Evolutionary conservation across 2,888 invertebrate genomes (phyloP).

Genomic region (Drosophila paramelanica): DNA sequence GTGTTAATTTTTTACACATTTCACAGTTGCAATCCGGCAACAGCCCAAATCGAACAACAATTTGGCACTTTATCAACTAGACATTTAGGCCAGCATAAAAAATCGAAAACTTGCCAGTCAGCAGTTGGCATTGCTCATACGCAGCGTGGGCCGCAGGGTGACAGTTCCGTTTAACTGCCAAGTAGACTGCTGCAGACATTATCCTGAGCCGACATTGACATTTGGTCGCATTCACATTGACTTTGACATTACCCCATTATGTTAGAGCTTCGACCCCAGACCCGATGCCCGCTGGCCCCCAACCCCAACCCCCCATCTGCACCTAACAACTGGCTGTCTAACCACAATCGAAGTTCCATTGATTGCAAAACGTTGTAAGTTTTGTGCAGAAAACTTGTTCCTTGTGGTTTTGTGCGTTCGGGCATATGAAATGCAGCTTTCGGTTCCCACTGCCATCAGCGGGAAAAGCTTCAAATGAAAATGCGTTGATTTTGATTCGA

Average conservation of each 20-base stretch:
- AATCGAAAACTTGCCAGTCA: conserved; percentile 12
- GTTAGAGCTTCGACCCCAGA: conserved; percentile 29
- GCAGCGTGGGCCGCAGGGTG: conserved; percentile 12
- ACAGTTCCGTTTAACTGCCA: conserved; percentile 4
- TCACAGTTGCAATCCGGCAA: not conserved
- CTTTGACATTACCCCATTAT: conserved; percentile 57
- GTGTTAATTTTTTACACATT: conserved; percentile 14
- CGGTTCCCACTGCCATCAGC: conserved; percentile 40
- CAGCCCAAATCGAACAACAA: conserved; percentile 8
- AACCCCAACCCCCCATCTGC: not conserved
- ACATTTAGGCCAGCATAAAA: not conserved
- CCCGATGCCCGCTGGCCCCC: not conserved
- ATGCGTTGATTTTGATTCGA: conserved; percentile 67
- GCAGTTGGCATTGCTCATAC: conserved; percentile 31
- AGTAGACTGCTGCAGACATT: conserved; percentile 37
- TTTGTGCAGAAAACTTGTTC: conserved; percentile 55
- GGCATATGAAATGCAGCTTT: conserved; percentile 72
- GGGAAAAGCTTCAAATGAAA: conserved; percentile 35
- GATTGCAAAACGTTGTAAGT: conserved; percentile 74
- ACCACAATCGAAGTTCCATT: conserved; percentile 56
- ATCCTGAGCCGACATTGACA: conserved; percentile 72
- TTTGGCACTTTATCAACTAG: conserved; percentile 33
- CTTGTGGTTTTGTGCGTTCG: conserved; percentile 57
- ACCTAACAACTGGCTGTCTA: not conserved
- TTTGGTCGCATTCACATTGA: conserved; percentile 71